Evolutionary conservation across 1,140 invertebrate genomes (phyloP), one percentile per base, ranked within the genome.

Genomic region (Chymomyza costata): DNA sequence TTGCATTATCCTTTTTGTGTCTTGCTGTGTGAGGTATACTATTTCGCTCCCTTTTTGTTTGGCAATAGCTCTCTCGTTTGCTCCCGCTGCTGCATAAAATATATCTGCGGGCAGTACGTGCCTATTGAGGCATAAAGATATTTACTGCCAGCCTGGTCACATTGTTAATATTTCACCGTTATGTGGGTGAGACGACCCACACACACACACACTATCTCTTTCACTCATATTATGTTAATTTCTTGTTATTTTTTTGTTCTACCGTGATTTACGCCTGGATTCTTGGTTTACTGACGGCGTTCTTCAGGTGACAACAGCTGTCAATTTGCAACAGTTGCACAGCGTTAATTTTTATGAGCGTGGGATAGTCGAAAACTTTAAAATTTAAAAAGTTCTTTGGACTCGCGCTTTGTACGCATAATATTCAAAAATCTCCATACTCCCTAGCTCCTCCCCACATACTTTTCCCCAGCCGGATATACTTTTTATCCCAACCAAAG

Each of bases 301-400:
- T 48, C 51, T 55, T 67, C 66, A 70, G 76, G 76, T 82, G 76
- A 67, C 62, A 81, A 64, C 74, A 81, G 74, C 59, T 69, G 74
- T 38, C 19, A 45, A 34, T 18, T 35, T 65, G 58, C 25, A 52
- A 50, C 67, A 63, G 65, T 74, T 69, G 57, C 55, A 41, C 15
- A 11, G 46, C 39, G 32, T 46, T 15, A 32, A 7, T 32, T 44
- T 52, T 35, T 19, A 25, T 34, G 39, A 32, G 31, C 54, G 39
- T 57, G 54, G 46, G 46, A 57, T 41, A 32, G 32, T 10, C 5
- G 5, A 10, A 28, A 5, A 28, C n/a, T n/a, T 53, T 53, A 15
- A 31, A 17, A n/a, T 41, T 32, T 18, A n/a, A n/a, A n/a, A n/a
- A n/a, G 13, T 37, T 18, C 10, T 30, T 7, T 6, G 7, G 13